Conservation (phyloP, 2,113 vertebrate species). For the Arvicanthis niloticus region DNA sequence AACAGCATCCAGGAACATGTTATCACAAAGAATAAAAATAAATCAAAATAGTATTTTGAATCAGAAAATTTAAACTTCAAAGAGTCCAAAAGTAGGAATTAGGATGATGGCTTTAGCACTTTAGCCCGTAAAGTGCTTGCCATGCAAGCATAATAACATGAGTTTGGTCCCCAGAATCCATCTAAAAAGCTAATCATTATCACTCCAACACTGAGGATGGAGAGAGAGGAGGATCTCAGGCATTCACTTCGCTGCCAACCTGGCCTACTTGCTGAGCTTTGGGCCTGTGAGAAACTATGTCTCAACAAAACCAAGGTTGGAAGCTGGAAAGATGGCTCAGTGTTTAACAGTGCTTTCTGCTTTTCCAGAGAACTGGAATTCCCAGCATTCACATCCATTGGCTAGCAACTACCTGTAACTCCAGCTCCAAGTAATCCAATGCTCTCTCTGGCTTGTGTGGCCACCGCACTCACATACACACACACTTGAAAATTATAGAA, state of each 20-base stretch:
- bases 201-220: not conserved
- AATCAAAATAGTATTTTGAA: not conserved
- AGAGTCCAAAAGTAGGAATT: not conserved
- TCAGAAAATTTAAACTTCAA: not conserved
- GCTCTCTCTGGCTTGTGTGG: not conserved
- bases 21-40: not conserved
- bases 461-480: not conserved
- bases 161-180: not conserved
- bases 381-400: not conserved
- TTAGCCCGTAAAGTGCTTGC: not conserved
- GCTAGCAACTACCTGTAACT: not conserved
- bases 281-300: not conserved
- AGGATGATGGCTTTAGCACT: not conserved
- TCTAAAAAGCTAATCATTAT: not conserved
- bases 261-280: not conserved
- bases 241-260: not conserved
- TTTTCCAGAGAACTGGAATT: not conserved
- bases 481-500: not conserved
- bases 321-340: not conserved
- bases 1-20: not conserved
- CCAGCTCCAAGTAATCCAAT: not conserved
- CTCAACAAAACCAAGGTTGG: not conserved
- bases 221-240: not conserved
- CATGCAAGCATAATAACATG: not conserved
- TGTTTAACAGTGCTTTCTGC: not conserved